Evolutionary conservation across 2,888 invertebrate species (phyloP).

Genomic region (Hirtodrosophila alboralis): DNA sequence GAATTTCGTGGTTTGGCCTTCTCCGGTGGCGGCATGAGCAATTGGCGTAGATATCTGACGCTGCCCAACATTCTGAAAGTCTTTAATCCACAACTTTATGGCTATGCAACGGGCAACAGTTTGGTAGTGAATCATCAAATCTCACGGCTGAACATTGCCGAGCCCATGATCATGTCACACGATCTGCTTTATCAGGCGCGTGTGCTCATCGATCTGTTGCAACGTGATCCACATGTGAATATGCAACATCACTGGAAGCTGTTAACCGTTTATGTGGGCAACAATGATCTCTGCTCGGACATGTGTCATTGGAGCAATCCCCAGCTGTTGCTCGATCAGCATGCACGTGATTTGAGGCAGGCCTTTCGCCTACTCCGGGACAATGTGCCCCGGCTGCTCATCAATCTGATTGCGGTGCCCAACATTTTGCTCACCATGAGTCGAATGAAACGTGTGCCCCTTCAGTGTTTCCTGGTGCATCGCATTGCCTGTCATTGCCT

Average conservation of each 20-base stretch:
- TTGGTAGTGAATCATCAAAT: conserved; percentile 62
- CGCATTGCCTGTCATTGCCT: conserved; percentile 76
- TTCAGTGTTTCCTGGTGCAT: conserved; percentile 67
- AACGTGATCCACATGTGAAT: conserved; percentile 83
- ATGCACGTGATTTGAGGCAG: conserved; percentile 84
- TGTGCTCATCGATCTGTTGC: conserved; percentile 71
- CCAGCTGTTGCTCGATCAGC: conserved; percentile 82
- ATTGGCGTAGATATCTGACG: conserved; percentile 85
- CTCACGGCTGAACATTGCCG: conserved; percentile 81
- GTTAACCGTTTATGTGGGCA: conserved; percentile 86
- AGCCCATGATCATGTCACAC: conserved; percentile 79
- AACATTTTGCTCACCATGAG: conserved; percentile 61
- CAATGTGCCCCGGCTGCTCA: conserved; percentile 85
- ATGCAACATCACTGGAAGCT: conserved; percentile 87
- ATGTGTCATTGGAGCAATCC: conserved; percentile 85
- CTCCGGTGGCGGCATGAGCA: conserved; percentile 85
- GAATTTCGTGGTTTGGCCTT: conserved; percentile 85
- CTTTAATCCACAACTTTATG: conserved; percentile 87
- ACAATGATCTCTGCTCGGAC: conserved; percentile 87
- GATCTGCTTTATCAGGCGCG: conserved; percentile 76
- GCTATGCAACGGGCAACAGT: conserved; percentile 83
- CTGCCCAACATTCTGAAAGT: conserved; percentile 87
- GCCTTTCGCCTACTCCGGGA: conserved; percentile 85
- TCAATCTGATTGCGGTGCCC: conserved; percentile 74
- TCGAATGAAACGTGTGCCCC: conserved; percentile 51